Evolutionary conservation across 2,113 vertebrate species (phyloP), one percentile per base, ranked within the genome.

Genomic region (Colossoma macropomum): DNA sequence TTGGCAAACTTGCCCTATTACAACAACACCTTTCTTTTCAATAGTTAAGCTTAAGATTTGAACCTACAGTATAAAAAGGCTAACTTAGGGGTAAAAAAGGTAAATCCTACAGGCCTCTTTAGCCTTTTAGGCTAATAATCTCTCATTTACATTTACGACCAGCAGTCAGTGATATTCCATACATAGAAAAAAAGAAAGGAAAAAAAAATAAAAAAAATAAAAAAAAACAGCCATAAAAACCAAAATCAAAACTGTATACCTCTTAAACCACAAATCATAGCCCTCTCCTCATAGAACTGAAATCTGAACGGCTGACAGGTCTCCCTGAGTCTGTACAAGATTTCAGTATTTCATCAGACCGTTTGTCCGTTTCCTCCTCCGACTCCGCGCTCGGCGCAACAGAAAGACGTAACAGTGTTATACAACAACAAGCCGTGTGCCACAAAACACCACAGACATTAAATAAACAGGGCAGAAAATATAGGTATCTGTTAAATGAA

Each of bases 401-500:
- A 50, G 45, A 71, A 66, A 77, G 56, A 75, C 21, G 38, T 69
- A 85, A 82, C 80, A 80, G 50, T 83, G 71, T 54, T 82, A 77
- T 71, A 81, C 79, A 80, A 69, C 21, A 77, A 81, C 48, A 74
- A 71, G 60, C 80, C 73, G 54, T 71, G 81, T 62, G 32, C 45
- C 56, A 56, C 52, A 66, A 54, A 77, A 45, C 62, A 62, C 9
- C 74, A 62, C 79, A 72, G 30, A 75, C 60, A 69, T 85, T 75
- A 70, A 83, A 70, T 83, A 80, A 83, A 45, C 21, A 71, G 71
- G 52, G 65, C 23, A 70, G 12, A 69, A 91, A 80, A 88, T 77
- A 87, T 90, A 84, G 48, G 84, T 70, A 86, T 91, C 32, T 87
- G 75, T 80, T 89, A 85, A 75, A 45, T n/a, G 56, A 79, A 86